Conservation (phyloP, 2,888 invertebrate species). For the Ophraella communa region DNA sequence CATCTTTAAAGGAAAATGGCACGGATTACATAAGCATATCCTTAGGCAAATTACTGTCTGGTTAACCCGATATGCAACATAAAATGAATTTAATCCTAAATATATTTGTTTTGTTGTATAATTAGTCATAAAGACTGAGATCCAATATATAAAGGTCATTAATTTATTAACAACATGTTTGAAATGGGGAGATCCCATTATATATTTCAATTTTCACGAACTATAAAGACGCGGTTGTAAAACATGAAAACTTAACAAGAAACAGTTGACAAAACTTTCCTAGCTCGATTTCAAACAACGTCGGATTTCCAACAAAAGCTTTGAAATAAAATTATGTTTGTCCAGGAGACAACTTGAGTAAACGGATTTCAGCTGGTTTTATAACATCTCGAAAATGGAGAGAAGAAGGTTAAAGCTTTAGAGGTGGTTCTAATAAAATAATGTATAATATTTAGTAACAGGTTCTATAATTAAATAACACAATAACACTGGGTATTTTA, state of each 20-base stretch:
- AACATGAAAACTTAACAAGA: constrained; percentile 46
- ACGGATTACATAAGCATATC: constrained; percentile 17
- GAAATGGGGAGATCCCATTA: constrained; percentile 43
- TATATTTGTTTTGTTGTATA: constrained; percentile 26
- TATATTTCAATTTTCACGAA: constrained; percentile 54
- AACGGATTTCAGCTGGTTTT: neutral
- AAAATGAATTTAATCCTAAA: constrained; percentile 17
- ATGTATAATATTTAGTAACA: no score
- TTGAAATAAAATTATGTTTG: constrained; percentile 1
- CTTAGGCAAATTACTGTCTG: constrained; percentile 8
- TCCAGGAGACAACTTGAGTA: neutral
- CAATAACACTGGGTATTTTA: no score
- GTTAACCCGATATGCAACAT: constrained; percentile 20
- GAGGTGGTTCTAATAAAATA: no score
- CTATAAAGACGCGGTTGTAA: constrained; percentile 49
- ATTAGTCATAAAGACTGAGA: constrained; percentile 21
- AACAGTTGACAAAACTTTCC: constrained; percentile 36
- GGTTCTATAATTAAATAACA: no score
- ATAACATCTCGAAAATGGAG: neutral
- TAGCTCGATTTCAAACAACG: constrained; percentile 15
- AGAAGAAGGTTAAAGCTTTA: neutral
- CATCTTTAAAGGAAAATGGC: constrained; percentile 13
- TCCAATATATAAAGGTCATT: constrained; percentile 32
- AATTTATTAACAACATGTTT: constrained; percentile 39
- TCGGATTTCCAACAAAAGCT: neutral